phyloP scores from a whole-genome alignment of 2,797 vertebrate genomes.

The Ficedula albicollis region DNA sequence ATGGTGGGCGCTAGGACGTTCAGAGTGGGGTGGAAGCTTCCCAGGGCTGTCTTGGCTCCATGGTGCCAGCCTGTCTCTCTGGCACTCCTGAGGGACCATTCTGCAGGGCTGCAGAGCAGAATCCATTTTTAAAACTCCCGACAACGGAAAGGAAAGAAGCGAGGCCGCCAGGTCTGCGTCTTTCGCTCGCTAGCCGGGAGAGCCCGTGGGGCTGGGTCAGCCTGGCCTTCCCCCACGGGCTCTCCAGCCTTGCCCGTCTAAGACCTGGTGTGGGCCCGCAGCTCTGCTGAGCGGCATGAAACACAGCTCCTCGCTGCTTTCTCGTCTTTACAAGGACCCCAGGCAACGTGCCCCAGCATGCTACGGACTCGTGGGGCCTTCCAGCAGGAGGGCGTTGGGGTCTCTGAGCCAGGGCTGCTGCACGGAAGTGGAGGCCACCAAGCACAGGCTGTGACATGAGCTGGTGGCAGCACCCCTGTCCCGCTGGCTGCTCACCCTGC shows the following conservation, averaged over 20 bases:
- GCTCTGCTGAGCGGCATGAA: neutral
- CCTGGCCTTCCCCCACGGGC: constrained; percentile 49
- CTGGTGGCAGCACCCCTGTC: constrained; percentile 34
- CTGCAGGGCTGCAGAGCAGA: constrained; percentile 72
- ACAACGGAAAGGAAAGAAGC: constrained; percentile 68
- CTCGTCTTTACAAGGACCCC: constrained; percentile 51
- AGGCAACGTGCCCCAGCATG: constrained; percentile 48
- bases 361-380: constrained; percentile 29
- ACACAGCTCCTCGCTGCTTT: constrained; percentile 39
- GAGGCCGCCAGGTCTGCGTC: constrained; percentile 51
- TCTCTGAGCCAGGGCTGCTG: constrained; percentile 53
- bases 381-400: constrained; percentile 41
- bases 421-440: neutral
- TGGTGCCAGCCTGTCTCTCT: constrained; percentile 73
- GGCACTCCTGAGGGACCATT: constrained; percentile 73
- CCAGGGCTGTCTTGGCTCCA: constrained; percentile 72
- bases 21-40: constrained; percentile 72
- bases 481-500: rapidly evolving
- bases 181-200: neutral
- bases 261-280: constrained; percentile 25
- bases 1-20: constrained; percentile 71
- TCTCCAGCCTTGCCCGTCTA: constrained; percentile 42
- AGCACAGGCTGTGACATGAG: constrained; percentile 7
- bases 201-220: constrained; percentile 51
- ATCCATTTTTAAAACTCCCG: constrained; percentile 71